Conservation (phyloP, 2,797 vertebrate genomes). For the Ceryle rudis region DNA sequence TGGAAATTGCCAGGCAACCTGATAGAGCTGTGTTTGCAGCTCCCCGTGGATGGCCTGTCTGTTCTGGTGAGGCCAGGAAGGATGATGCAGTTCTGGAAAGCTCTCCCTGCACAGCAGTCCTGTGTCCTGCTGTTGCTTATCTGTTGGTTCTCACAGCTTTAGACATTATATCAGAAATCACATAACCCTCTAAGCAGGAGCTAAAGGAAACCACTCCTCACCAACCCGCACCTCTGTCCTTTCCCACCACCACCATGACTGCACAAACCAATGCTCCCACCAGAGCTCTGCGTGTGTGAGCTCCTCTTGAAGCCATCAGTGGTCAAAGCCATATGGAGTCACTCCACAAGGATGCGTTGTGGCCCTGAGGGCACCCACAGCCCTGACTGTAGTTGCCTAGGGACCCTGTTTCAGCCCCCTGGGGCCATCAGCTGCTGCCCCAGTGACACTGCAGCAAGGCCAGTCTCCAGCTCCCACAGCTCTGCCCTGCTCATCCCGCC, state of each 20-base stretch:
- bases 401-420: background rate
- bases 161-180: background rate
- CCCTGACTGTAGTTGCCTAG: background rate
- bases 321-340: background rate
- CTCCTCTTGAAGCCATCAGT: background rate
- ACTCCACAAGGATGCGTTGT: background rate
- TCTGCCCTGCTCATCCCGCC: background rate
- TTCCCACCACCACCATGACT: background rate
- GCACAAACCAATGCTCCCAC: background rate
- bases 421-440: background rate
- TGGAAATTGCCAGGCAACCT: background rate
- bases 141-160: background rate
- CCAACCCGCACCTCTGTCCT: background rate
- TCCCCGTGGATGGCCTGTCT: background rate
- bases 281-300: background rate
- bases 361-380: background rate
- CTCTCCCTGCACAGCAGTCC: background rate
- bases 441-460: accelerated
- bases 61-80: background rate
- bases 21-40: background rate
- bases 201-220: background rate
- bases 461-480: background rate
- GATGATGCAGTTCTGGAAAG: background rate
- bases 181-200: background rate
- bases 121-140: background rate